phyloP scores from a whole-genome alignment of 2,888 invertebrate genomes.

The Diaprepes abbreviatus region DNA sequence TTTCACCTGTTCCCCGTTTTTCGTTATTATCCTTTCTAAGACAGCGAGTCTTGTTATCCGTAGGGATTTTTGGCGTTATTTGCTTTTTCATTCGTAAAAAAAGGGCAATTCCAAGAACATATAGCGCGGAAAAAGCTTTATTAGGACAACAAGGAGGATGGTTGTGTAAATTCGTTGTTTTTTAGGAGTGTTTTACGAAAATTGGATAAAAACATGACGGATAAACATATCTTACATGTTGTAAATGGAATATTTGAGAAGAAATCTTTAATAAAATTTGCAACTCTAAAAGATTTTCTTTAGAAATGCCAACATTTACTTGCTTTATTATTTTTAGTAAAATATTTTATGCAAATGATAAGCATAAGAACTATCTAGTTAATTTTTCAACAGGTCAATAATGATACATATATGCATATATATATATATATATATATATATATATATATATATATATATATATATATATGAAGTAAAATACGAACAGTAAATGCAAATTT shows the following conservation, averaged over 20 bases:
- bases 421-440: too few species aligned
- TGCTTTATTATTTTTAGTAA: too few species aligned
- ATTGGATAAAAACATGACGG: constrained; percentile 24
- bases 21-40: constrained; percentile 34
- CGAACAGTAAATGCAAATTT: too few species aligned
- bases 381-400: too few species aligned
- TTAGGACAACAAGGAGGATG: constrained; percentile 23
- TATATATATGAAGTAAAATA: too few species aligned
- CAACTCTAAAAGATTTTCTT: background rate
- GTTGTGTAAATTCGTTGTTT: constrained; percentile 33
- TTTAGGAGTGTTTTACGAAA: constrained; percentile 25
- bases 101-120: constrained; percentile 31
- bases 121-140: constrained; percentile 35
- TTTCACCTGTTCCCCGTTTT: constrained; percentile 41
- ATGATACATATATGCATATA: too few species aligned
- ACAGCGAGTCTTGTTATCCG: constrained; percentile 42
- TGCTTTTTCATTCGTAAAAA: constrained; percentile 39
- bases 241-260: constrained; percentile 6
- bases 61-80: constrained; percentile 42
- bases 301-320: background rate
- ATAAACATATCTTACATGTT: constrained; percentile 2
- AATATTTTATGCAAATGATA: too few species aligned
- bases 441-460: too few species aligned
- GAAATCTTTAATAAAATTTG: constrained; percentile 21
- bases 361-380: too few species aligned